Evolutionary conservation across 2,888 invertebrate genomes (phyloP).

Genomic region (Dermolepida albohirtum): DNA sequence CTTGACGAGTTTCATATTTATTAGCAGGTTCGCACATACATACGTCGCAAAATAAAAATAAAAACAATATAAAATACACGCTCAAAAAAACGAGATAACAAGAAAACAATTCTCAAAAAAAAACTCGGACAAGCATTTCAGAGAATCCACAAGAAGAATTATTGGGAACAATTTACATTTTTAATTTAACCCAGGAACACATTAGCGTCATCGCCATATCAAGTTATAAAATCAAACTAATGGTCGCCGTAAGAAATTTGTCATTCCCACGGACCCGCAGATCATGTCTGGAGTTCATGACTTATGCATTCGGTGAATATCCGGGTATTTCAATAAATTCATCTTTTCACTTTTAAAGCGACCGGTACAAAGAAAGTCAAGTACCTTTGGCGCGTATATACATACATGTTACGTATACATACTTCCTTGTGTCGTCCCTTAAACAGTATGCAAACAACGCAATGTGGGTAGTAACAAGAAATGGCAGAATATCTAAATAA

Average conservation of each 20-base stretch:
- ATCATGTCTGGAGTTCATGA: conserved; percentile 30
- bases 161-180: conserved; percentile 10
- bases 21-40: too few species aligned
- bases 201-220: conserved; percentile 11
- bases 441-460: conserved; percentile 22
- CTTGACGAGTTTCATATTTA: too few species aligned
- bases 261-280: conserved; percentile 8
- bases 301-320: conserved; percentile 13
- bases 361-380: conserved; percentile 16
- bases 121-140: not conserved
- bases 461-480: conserved; percentile 13
- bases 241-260: conserved; percentile 18
- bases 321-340: conserved; percentile 18
- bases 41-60: too few species aligned
- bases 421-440: conserved; percentile 28
- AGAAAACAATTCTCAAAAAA: not conserved
- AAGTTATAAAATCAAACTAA: conserved; percentile 18
- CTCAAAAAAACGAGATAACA: not conserved
- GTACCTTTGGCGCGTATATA: not conserved
- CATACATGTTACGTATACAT: conserved; percentile 8
- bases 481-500: conserved; percentile 8
- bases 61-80: too few species aligned
- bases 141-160: not conserved
- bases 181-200: conserved; percentile 1
- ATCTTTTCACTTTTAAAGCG: conserved; percentile 3